phyloP scores from a whole-genome alignment of 2,888 invertebrate species.

The Tipula lateralis region DNA sequence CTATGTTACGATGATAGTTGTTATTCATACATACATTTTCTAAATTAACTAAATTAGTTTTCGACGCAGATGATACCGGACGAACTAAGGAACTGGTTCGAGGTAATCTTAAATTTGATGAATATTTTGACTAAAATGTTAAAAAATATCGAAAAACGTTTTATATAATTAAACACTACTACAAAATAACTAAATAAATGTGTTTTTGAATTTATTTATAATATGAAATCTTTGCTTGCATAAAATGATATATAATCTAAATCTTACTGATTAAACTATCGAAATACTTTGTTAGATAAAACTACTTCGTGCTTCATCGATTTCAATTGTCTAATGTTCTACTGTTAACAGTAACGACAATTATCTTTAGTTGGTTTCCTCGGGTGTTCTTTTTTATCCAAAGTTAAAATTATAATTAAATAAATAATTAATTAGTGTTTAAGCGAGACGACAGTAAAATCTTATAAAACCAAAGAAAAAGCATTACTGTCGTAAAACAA shows the following conservation, averaged over 20 bases:
- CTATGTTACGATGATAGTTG: not conserved
- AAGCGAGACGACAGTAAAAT: no score
- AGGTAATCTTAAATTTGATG: conserved; percentile 12
- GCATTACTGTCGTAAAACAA: no score
- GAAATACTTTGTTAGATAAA: not conserved
- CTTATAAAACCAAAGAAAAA: no score
- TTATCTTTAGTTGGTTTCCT: no score
- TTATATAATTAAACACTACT: not conserved
- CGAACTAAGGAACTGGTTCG: not conserved
- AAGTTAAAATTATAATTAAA: no score
- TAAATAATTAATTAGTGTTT: no score
- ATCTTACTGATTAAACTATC: not conserved
- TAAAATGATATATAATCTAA: no score
- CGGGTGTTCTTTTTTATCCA: no score
- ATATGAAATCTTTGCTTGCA: not conserved
- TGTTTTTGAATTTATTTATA: no score
- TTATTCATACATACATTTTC: conserved; percentile 25
- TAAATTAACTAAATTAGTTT: not conserved
- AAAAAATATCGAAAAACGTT: not conserved
- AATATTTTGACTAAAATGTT: not conserved
- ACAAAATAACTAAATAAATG: not conserved
- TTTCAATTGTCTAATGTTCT: not conserved
- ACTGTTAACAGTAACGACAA: not conserved
- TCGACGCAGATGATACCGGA: not conserved
- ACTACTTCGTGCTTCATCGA: not conserved